phyloP scores from a whole-genome alignment of 2,888 invertebrate species.

The Drosophila emarginata region DNA sequence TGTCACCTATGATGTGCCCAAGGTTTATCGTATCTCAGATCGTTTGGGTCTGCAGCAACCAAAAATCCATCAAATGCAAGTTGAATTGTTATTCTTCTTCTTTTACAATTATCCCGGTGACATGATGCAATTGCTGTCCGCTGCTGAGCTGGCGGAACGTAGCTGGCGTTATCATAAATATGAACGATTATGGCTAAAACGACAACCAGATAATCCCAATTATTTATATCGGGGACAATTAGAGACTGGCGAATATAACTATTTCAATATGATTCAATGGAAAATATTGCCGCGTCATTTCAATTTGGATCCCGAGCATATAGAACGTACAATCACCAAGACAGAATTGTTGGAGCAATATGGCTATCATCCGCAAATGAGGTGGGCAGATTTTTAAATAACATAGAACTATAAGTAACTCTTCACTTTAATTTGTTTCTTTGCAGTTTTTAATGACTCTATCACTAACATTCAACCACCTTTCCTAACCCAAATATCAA shows the following conservation, averaged over 20 bases:
- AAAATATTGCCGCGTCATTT: constrained; percentile 50
- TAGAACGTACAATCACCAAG: constrained; percentile 58
- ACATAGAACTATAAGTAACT: not conserved
- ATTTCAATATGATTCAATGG: constrained; percentile 62
- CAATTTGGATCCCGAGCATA: constrained; percentile 41
- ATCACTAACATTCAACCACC: not conserved
- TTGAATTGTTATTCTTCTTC: constrained; percentile 55
- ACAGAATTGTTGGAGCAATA: constrained; percentile 44
- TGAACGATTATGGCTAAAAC: constrained; percentile 51
- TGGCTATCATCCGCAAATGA: constrained; percentile 62
- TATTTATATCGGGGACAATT: constrained; percentile 30
- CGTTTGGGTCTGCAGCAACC: constrained; percentile 39
- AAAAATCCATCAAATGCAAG: constrained; percentile 53
- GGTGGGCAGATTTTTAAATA: constrained; percentile 17
- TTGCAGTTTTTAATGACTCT: not conserved
- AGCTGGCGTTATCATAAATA: constrained; percentile 61
- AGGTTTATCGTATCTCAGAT: constrained; percentile 10
- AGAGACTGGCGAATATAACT: constrained; percentile 62
- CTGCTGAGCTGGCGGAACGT: constrained; percentile 61
- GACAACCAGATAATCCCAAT: constrained; percentile 54
- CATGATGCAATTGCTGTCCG: constrained; percentile 66
- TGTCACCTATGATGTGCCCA: constrained; percentile 25
- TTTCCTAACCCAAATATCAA: not conserved
- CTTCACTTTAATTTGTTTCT: not conserved
- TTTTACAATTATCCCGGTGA: constrained; percentile 62